These are phyloP conservation scores for Synergus itoensis DNA, from an alignment of 2,888 invertebrate species.

Conservation along the genomic window DNA sequence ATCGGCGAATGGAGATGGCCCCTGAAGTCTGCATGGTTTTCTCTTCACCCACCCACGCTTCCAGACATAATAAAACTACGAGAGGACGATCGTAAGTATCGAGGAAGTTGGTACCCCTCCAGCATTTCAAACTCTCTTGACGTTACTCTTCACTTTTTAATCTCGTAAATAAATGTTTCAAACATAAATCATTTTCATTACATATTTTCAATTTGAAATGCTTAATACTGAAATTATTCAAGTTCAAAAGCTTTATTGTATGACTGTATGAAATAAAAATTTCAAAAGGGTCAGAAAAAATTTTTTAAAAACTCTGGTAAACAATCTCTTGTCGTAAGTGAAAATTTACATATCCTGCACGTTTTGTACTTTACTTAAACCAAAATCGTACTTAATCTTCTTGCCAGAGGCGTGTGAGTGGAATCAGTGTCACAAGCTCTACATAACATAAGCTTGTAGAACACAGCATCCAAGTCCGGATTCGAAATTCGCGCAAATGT, in stretches of 20 bases:
- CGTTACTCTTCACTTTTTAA: neutral
- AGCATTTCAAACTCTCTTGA: conserved; percentile 3
- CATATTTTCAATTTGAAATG: neutral
- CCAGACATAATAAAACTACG: conserved; percentile 76
- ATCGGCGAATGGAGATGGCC: conserved; percentile 67
- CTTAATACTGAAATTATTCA: too few relatives aligned
- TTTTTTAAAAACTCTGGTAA: neutral
- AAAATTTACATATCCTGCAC: neutral
- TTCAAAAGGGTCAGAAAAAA: neutral
- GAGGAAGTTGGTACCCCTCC: conserved; percentile 64
- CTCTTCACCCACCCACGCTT: conserved; percentile 70
- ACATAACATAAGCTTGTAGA: neutral
- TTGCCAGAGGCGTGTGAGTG: conserved; percentile 10
- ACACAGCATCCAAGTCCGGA: neutral
- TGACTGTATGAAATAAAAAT: neutral
- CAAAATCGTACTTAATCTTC: neutral
- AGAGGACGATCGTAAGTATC: conserved; percentile 72
- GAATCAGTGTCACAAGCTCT: conserved; percentile 4
- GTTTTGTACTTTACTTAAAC: neutral
- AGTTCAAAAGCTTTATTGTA: too few relatives aligned
- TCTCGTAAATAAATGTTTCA: neutral
- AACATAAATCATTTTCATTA: neutral
- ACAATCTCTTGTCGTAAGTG: neutral
- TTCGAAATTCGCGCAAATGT: conserved; percentile 47
- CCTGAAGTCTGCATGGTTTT: conserved; percentile 61